A percentile compares a stretch with the other conserved stretches of the same genome.
phyloP scores from a whole-genome alignment of 2,888 invertebrate genomes.

The Reticulitermes lucifugus region DNA sequence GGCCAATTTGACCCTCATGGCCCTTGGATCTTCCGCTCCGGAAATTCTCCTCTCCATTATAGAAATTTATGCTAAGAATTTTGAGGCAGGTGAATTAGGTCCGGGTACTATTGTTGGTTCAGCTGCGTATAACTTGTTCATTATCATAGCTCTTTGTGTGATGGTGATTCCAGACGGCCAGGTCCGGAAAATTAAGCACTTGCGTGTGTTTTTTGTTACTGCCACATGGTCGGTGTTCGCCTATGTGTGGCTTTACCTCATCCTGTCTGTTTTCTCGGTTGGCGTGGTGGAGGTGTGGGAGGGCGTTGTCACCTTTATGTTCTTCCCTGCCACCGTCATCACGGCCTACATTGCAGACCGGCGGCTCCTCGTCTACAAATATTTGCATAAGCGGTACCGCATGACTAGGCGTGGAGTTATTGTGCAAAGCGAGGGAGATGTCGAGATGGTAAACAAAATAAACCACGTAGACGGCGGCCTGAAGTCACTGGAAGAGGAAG shows the following conservation, averaged over 20 bases:
- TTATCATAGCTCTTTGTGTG: slow-evolving; percentile 96
- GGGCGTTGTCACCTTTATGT: slow-evolving; percentile 92
- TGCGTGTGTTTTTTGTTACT: slow-evolving; percentile 97
- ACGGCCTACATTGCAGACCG: slow-evolving; percentile 98
- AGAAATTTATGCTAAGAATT: slow-evolving; percentile 96
- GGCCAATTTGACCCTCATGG: slow-evolving; percentile 98
- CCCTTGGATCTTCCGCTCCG: slow-evolving; percentile 97
- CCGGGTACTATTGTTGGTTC: slow-evolving; percentile 99
- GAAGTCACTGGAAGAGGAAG: slow-evolving; percentile 70
- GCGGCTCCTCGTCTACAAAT: slow-evolving; percentile 85
- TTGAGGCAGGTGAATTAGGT: slow-evolving; percentile 95
- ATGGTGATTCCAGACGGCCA: slow-evolving; percentile 91
- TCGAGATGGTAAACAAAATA: slow-evolving; percentile 75
- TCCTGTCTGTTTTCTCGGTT: slow-evolving; percentile 88
- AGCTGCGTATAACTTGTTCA: slow-evolving; percentile 98
- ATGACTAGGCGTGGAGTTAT: slow-evolving; percentile 92
- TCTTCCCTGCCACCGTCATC: slow-evolving; percentile 96
- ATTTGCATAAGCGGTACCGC: slow-evolving; percentile 88
- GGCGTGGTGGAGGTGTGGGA: slow-evolving; percentile 98
- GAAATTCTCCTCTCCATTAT: slow-evolving; percentile 98
- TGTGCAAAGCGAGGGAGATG: slow-evolving; percentile 85
- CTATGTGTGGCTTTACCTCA: slow-evolving; percentile 98
- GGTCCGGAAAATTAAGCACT: slow-evolving; percentile 93
- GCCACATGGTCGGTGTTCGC: slow-evolving; percentile 98
- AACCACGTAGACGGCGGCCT: slow-evolving; percentile 71